Base-by-base conservation (phyloP, 1,140 invertebrate species). In the Laupala kohalensis region DNA sequence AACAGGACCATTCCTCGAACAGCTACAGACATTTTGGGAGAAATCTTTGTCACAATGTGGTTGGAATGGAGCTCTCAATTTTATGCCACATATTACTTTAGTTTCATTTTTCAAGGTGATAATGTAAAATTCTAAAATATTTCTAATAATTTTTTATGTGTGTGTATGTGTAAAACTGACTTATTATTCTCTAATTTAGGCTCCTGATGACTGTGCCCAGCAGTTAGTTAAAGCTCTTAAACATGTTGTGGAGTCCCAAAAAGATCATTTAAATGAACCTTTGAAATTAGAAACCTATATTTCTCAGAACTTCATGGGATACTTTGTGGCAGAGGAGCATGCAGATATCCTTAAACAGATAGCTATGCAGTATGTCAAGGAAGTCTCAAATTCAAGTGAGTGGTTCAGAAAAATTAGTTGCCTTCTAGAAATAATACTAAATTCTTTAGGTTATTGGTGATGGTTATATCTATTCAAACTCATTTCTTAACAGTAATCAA, bases 41-140 rank as follows among this genome's bases (percentile, higher is more conserved):
- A 90, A 91, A 76, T 92, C 91, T n/a, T 86, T 88, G 75, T 80
- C 84, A 69, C 79, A 87, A 5, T 88, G 87, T 79, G 90, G 89
- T 29, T 93, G 92, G 90, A 95, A 96, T 81, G 92, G 92, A 25
- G 92, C 92, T 9, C 93, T 94, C 77, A 92, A 93, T 79, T 94
- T 88, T 79, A 88, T 92, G 62, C 93, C 93, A 3, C 93, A 96
- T 78, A 91, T 96, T 74, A 96, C 93, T 13, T 83, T 96, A 37
- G 90, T 93, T 63, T 90, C 92, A 12, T 94, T 92, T 80, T 95
- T 95, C 77, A 92, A 92, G 84, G 93, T 94, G 83, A 75, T 74
- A 23, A 27, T n/a, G n/a, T 29, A 5, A 67, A 67, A 12, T 19
- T 65, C 15, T 24, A 12, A 25, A 6, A 4, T 24, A 25, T 29